phyloP scores from a whole-genome alignment of 1,140 invertebrate species.

The Lysiphlebus fabarum region DNA sequence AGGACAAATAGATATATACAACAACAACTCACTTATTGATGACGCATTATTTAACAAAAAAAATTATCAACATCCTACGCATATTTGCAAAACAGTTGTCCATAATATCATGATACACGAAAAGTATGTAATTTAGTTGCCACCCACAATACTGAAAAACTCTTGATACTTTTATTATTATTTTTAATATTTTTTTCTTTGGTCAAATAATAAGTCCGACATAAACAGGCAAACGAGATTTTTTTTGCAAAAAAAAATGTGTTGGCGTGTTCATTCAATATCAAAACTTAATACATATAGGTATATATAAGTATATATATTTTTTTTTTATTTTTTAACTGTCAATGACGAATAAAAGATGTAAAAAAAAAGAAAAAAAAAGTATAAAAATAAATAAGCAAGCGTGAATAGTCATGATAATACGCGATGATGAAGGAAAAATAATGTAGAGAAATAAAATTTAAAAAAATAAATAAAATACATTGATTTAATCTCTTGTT shows the following conservation, averaged over 20 bases:
- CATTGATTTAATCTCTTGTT: constrained; percentile 6
- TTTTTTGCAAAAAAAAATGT: background rate
- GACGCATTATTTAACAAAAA: background rate
- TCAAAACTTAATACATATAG: no score
- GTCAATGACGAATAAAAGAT: no score
- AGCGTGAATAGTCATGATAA: background rate
- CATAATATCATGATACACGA: no score
- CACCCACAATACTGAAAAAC: no score
- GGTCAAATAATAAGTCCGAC: constrained; percentile 2
- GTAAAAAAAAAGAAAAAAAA: no score
- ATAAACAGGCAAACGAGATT: constrained; percentile 1
- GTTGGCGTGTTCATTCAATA: constrained; percentile 21
- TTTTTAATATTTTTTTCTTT: no score
- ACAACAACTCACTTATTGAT: no score
- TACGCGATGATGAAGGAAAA: no score
- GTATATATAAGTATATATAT: background rate
- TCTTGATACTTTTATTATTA: no score
- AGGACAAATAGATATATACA: no score
- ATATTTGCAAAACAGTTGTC: background rate
- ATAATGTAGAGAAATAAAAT: background rate
- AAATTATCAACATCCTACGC: no score
- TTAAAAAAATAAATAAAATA: background rate
- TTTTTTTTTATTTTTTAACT: background rate
- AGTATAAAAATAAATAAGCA: background rate
- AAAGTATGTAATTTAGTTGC: no score